A percentile compares a stretch with the other conserved stretches of the same genome.
Conservation (phyloP, 2,113 vertebrate species). For the Ivindomyrus marchei region DNA sequence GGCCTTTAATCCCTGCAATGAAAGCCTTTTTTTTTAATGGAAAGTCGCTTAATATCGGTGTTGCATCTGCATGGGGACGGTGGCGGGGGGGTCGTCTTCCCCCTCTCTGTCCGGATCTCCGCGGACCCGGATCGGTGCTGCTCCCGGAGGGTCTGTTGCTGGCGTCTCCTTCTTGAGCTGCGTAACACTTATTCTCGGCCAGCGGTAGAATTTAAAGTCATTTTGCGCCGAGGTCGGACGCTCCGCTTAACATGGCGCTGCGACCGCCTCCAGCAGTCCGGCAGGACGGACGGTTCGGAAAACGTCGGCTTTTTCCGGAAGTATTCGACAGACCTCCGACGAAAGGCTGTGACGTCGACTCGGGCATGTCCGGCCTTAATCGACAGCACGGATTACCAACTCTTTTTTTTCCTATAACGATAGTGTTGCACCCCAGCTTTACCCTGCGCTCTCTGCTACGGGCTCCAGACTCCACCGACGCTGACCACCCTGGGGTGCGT, state of each 20-base stretch:
- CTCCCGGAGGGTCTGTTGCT: slow-evolving; percentile 62
- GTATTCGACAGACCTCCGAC: slow-evolving; percentile 51
- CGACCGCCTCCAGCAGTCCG: slow-evolving; percentile 95
- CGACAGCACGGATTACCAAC: background rate
- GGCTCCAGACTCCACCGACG: background rate
- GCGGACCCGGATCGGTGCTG: slow-evolving; percentile 68
- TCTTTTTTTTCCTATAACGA: background rate
- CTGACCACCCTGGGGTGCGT: background rate
- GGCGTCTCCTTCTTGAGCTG: slow-evolving; percentile 71
- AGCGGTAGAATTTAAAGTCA: slow-evolving; percentile 51
- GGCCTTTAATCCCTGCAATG: slow-evolving; percentile 21
- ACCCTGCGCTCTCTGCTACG: background rate
- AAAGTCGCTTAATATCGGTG: slow-evolving; percentile 44
- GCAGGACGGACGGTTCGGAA: slow-evolving; percentile 83
- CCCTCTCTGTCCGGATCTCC: slow-evolving; percentile 75
- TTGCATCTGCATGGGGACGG: slow-evolving; percentile 77
- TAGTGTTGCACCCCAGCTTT: background rate
- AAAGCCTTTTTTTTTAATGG: slow-evolving; percentile 21
- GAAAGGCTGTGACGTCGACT: slow-evolving; percentile 2
- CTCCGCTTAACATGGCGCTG: slow-evolving; percentile 94
- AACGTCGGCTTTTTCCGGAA: slow-evolving; percentile 73
- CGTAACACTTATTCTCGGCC: slow-evolving; percentile 51
- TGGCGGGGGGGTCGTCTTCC: slow-evolving; percentile 67
- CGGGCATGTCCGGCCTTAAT: background rate
- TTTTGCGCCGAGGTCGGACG: slow-evolving; percentile 60